Percentiles rank a stretch among this genome's conserved stretches.
These are phyloP conservation scores for Apodemia duryi DNA, from an alignment of 2,888 invertebrate genomes.

Conservation along the genomic window DNA sequence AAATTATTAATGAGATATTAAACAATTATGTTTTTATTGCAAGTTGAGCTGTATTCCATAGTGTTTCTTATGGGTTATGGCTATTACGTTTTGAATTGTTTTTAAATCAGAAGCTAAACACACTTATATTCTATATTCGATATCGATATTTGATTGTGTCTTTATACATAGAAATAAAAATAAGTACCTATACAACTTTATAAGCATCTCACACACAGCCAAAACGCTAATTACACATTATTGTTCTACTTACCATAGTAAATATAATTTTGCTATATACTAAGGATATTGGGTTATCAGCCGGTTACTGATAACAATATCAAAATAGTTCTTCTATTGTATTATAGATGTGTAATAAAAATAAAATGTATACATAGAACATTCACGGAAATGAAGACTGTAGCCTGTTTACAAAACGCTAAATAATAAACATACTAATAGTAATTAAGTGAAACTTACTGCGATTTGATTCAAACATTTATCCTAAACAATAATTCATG, in stretches of 20 bases:
- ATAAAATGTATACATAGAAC: not conserved
- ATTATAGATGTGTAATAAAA: slow-evolving; percentile 1
- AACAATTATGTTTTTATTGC: too few species aligned
- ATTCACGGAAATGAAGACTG: not conserved
- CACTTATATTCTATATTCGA: too few species aligned
- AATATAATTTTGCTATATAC: not conserved
- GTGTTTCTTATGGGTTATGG: too few species aligned
- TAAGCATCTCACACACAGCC: too few species aligned
- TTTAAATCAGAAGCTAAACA: too few species aligned
- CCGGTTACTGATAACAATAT: slow-evolving; percentile 4
- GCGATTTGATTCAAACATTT: slow-evolving; percentile 24
- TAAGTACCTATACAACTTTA: too few species aligned
- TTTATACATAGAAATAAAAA: too few species aligned
- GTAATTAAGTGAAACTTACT: slow-evolving; percentile 12
- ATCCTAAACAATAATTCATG: slow-evolving; percentile 28
- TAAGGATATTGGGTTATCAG: not conserved
- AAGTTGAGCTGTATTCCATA: too few species aligned
- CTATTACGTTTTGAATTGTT: too few species aligned
- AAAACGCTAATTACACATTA: too few species aligned
- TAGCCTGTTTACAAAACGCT: not conserved
- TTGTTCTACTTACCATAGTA: not conserved
- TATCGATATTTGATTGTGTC: too few species aligned
- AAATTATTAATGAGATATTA: too few species aligned
- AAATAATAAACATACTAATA: not conserved
- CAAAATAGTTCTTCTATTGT: slow-evolving; percentile 9